Evolutionary conservation across 1,140 invertebrate genomes (phyloP).

Genomic region (Ooceraea biroi): DNA sequence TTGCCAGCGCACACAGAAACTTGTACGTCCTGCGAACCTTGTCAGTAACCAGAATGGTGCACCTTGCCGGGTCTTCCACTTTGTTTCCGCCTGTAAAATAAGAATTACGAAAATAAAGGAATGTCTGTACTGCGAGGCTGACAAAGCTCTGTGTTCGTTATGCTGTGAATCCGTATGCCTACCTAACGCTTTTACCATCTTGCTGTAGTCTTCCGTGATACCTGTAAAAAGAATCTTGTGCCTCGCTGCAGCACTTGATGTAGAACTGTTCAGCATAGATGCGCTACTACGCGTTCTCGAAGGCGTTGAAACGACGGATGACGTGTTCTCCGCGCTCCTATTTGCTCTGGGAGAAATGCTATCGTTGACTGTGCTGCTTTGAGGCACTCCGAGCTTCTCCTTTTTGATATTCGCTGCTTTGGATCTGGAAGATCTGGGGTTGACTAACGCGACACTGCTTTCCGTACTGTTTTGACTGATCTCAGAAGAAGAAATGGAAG

Average conservation of each 20-base stretch:
- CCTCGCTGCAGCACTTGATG: slow-evolving; percentile 5
- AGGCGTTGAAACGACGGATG: background rate
- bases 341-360: background rate
- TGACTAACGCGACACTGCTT: background rate
- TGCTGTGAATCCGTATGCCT: background rate
- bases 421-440: slow-evolving; percentile 13
- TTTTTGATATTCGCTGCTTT: background rate
- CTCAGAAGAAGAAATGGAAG: no score
- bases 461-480: background rate
- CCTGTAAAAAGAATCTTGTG: slow-evolving; percentile 79
- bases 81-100: slow-evolving; percentile 80
- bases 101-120: background rate
- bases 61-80: slow-evolving; percentile 79
- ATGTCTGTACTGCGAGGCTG: background rate
- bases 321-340: slow-evolving; percentile 1
- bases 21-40: slow-evolving; percentile 86
- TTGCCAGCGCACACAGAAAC: slow-evolving; percentile 85
- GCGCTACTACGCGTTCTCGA: slow-evolving; percentile 37
- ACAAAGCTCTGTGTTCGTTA: background rate
- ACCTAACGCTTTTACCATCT: slow-evolving; percentile 74
- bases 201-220: slow-evolving; percentile 63
- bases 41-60: slow-evolving; percentile 85
- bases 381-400: background rate
- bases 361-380: background rate
- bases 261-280: background rate